phyloP scores from a whole-genome alignment of 2,888 invertebrate species.

The Steromphala cineraria region DNA sequence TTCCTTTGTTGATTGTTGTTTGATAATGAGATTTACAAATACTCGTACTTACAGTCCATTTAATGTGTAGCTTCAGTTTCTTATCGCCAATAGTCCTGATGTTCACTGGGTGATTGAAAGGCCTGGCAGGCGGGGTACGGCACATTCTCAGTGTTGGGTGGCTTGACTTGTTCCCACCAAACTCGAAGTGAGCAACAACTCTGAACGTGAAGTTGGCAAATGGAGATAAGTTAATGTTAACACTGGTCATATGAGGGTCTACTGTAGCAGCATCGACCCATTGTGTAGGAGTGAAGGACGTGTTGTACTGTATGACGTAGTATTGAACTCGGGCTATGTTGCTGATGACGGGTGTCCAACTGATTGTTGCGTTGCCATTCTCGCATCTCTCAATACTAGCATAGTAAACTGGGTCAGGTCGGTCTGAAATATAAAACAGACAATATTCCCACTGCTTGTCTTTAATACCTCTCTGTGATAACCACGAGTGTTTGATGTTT shows the following conservation, averaged over 20 bases:
- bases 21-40: too few relatives aligned
- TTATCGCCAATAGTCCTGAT: slow-evolving; percentile 70
- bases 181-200: slow-evolving; percentile 72
- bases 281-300: slow-evolving; percentile 92
- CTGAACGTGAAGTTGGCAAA: slow-evolving; percentile 74
- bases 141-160: slow-evolving; percentile 62
- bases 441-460: background rate
- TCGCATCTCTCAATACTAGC: slow-evolving; percentile 79
- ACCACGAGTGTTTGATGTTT: too few relatives aligned
- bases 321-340: slow-evolving; percentile 95
- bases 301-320: slow-evolving; percentile 94
- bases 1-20: too few relatives aligned
- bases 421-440: slow-evolving; percentile 79
- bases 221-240: slow-evolving; percentile 63
- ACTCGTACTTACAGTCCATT: slow-evolving; percentile 72
- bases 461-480: too few relatives aligned
- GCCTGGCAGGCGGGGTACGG: slow-evolving; percentile 58
- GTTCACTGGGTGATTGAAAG: slow-evolving; percentile 70
- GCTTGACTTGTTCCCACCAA: slow-evolving; percentile 73
- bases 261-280: slow-evolving; percentile 87
- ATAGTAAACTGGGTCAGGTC: slow-evolving; percentile 90
- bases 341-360: slow-evolving; percentile 94
- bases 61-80: slow-evolving; percentile 66
- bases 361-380: slow-evolving; percentile 79
- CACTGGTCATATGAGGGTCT: slow-evolving; percentile 56